Evolutionary conservation across 1,140 invertebrate genomes (phyloP).

Genomic region (Drosophila mauritiana): DNA sequence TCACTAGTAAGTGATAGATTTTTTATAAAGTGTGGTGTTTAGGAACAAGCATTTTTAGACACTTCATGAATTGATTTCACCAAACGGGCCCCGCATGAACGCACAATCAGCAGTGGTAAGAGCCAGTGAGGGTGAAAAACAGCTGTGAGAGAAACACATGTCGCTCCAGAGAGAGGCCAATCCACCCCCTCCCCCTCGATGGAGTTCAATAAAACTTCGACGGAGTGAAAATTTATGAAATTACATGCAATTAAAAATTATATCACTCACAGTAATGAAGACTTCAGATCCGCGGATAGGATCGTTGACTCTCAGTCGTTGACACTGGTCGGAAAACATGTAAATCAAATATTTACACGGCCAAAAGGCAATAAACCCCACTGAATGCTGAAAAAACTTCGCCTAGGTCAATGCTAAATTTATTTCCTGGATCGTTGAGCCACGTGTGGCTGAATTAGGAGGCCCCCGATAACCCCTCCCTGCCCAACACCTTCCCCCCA

Average conservation of each 20-base stretch:
- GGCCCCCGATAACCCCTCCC: neutral
- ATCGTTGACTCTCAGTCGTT: constrained; percentile 72
- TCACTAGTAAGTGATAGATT: no score
- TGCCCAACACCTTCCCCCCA: constrained; percentile 1
- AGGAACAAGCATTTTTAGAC: no score
- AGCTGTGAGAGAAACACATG: constrained; percentile 71
- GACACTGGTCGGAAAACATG: constrained; percentile 61
- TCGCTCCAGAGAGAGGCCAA: constrained; percentile 9
- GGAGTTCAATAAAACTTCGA: constrained; percentile 76
- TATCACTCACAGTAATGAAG: constrained; percentile 62
- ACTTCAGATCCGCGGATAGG: constrained; percentile 40
- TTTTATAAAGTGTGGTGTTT: no score
- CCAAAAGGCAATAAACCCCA: constrained; percentile 57
- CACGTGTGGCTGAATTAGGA: constrained; percentile 26
- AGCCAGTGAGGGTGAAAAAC: constrained; percentile 27
- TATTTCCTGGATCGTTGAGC: constrained; percentile 49
- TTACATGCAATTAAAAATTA: constrained; percentile 78
- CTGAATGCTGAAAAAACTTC: constrained; percentile 7
- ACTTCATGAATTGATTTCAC: neutral
- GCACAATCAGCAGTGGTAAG: constrained; percentile 1
- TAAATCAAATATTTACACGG: constrained; percentile 65
- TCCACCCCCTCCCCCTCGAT: constrained; percentile 2
- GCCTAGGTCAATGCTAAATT: constrained; percentile 60
- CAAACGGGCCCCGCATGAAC: neutral
- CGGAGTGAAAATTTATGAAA: constrained; percentile 69